A percentile compares a stretch with the other conserved stretches of the same genome.
phyloP scores from a whole-genome alignment of 2,888 invertebrate genomes.

The Beris morrisii region DNA sequence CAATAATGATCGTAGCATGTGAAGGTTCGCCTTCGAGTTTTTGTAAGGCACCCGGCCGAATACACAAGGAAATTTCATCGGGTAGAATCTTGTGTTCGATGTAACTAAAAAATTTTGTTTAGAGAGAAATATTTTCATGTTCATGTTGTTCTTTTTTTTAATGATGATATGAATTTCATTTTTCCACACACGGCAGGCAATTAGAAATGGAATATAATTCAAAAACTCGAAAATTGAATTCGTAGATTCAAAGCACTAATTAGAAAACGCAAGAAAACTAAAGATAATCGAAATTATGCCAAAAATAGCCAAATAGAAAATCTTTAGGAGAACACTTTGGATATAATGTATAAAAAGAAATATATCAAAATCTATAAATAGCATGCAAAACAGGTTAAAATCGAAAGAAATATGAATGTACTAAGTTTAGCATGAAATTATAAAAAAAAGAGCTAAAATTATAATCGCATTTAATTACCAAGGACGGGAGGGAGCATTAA shows the following conservation, averaged over 20 bases:
- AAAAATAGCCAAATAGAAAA: slow-evolving; percentile 20
- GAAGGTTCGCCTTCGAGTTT: slow-evolving; percentile 68
- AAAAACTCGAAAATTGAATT: no score
- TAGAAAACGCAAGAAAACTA: not conserved
- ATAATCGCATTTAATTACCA: no score
- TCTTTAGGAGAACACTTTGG: not conserved
- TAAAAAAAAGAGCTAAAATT: no score
- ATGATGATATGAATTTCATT: slow-evolving; percentile 22
- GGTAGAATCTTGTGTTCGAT: slow-evolving; percentile 69
- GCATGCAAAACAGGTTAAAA: slow-evolving; percentile 16
- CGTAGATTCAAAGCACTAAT: no score
- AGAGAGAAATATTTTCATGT: slow-evolving; percentile 16
- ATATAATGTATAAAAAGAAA: slow-evolving; percentile 5
- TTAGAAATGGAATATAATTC: no score
- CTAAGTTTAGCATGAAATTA: no score
- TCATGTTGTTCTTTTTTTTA: slow-evolving; percentile 25
- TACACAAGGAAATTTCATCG: slow-evolving; percentile 71
- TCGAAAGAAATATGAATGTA: no score
- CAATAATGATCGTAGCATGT: slow-evolving; percentile 69
- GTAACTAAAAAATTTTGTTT: slow-evolving; percentile 59
- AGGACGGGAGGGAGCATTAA: no score
- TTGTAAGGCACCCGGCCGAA: slow-evolving; percentile 66
- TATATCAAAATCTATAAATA: slow-evolving; percentile 25
- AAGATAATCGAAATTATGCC: slow-evolving; percentile 11
- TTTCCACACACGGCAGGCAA: no score